These are phyloP conservation scores for Hesperophylax magnus DNA, from an alignment of 1,140 invertebrate genomes.

Conservation along the genomic window DNA sequence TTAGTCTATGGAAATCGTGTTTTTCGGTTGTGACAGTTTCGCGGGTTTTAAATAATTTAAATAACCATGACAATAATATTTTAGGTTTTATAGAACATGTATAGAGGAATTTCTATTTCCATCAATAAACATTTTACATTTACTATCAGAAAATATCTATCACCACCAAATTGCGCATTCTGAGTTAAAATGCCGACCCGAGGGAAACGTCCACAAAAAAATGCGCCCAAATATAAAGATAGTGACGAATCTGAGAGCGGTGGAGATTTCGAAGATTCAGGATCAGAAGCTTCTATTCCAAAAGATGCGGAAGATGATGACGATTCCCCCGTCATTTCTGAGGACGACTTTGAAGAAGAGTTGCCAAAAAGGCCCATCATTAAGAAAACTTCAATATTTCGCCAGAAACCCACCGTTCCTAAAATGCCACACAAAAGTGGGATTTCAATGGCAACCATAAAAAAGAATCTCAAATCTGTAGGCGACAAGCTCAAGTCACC, in stretches of 20 bases:
- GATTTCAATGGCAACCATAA: constrained; percentile 26
- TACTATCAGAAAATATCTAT: neutral
- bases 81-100: no score
- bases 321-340: constrained; percentile 43
- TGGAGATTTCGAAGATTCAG: constrained; percentile 68
- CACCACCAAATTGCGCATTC: constrained; percentile 6
- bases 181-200: constrained; percentile 34
- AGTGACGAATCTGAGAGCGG: constrained; percentile 64
- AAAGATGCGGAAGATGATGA: constrained; percentile 41
- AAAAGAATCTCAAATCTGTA: constrained; percentile 28
- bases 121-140: no score
- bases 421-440: neutral
- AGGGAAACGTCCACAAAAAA: constrained; percentile 27
- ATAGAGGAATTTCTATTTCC: no score
- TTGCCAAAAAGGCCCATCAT: neutral
- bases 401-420: neutral
- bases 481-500: neutral
- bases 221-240: constrained; percentile 43
- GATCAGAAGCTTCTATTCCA: constrained; percentile 67
- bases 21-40: neutral
- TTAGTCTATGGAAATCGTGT: no score
- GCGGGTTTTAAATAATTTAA: constrained; percentile 16
- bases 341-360: constrained; percentile 42
- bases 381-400: constrained; percentile 16
- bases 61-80: no score